These are phyloP conservation scores for Myotis findleyi DNA, from an alignment of 2,797 vertebrate genomes.

Conservation along the genomic window DNA sequence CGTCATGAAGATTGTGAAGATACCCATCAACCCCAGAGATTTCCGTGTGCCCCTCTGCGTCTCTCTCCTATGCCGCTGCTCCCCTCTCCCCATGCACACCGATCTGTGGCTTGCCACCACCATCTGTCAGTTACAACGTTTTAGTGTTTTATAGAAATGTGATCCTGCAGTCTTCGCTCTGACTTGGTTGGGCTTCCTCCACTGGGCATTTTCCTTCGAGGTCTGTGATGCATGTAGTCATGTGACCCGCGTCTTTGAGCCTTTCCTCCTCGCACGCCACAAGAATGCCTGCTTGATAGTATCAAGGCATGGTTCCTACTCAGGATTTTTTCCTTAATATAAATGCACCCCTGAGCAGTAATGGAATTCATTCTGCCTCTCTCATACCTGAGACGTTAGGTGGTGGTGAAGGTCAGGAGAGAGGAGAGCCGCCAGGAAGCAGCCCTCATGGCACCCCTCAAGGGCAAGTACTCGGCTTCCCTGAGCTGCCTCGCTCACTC, in stretches of 20 bases:
- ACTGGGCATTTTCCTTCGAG: not conserved
- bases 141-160: not conserved
- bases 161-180: not conserved
- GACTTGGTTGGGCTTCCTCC: not conserved
- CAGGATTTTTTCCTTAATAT: not conserved
- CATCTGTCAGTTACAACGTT: not conserved
- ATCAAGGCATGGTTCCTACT: not conserved
- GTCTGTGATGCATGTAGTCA: not conserved
- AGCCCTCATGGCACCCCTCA: not conserved
- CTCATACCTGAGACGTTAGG: not conserved
- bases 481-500: not conserved
- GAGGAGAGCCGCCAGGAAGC: not conserved
- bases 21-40: not conserved
- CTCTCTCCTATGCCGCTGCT: not conserved
- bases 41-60: not conserved
- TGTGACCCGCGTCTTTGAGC: not conserved
- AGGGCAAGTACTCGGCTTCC: not conserved
- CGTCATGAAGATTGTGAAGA: not conserved
- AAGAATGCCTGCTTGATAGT: not conserved
- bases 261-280: not conserved
- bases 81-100: not conserved
- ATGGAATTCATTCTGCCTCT: not conserved
- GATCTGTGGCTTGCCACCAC: not conserved
- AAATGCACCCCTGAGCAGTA: not conserved
- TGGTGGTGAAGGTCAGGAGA: slow-evolving; percentile 10